Conservation (phyloP, 2,113 vertebrate species). For the Sinocyclocheilus grahami region DNA sequence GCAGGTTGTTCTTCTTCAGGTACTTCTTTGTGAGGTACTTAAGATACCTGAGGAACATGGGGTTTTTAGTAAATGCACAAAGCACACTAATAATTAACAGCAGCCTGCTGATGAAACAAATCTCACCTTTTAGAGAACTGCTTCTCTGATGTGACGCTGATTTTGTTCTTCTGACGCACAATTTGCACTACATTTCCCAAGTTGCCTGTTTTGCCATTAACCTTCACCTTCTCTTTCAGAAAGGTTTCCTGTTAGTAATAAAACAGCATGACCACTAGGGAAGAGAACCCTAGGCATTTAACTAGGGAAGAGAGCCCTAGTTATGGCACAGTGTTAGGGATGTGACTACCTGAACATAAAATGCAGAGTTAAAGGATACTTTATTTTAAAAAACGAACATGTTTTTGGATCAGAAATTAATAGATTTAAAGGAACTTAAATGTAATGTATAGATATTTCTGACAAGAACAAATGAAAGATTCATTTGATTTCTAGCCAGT, state of each 20-base stretch:
- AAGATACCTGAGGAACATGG: constrained; percentile 82
- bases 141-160: constrained; percentile 90
- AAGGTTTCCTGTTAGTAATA: constrained; percentile 87
- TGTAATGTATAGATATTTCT: not conserved
- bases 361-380: not conserved
- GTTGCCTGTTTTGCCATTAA: constrained; percentile 95
- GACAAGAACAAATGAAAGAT: not conserved
- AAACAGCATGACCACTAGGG: constrained; percentile 87
- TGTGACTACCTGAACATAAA: not conserved
- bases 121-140: constrained; percentile 94
- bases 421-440: not conserved
- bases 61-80: not conserved
- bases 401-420: not conserved
- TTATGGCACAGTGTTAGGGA: constrained; percentile 74
- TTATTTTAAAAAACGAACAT: not conserved
- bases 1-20: constrained; percentile 97
- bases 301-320: constrained; percentile 98
- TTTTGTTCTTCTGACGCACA: constrained; percentile 92
- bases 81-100: too few species aligned
- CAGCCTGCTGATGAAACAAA: not conserved
- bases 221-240: constrained; percentile 95
- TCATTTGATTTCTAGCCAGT: not conserved
- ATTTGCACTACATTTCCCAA: constrained; percentile 89
- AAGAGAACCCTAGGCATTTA: constrained; percentile 90
- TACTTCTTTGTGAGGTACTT: constrained; percentile 99